Percentiles rank a stretch among this genome's conserved stretches.
These are phyloP conservation scores for Plotosus lineatus DNA, from an alignment of 2,113 vertebrate genomes.

Conservation along the genomic window DNA sequence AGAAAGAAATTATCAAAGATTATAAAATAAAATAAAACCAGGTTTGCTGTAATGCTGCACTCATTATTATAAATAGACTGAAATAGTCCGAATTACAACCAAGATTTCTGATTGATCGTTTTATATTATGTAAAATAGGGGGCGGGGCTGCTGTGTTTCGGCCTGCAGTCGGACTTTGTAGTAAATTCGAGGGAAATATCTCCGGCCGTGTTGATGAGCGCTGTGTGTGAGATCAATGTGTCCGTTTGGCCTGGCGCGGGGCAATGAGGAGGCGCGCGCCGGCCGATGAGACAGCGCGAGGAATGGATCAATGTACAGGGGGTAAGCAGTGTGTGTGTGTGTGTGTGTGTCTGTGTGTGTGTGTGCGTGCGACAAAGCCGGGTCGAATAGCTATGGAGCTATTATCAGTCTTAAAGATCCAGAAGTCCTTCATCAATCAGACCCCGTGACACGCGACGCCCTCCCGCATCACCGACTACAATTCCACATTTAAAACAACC, in stretches of 20 bases:
- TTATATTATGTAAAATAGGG: no score
- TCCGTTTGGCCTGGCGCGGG: constrained; percentile 21
- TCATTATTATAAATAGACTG: not conserved
- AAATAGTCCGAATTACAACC: not conserved
- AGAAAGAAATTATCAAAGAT: not conserved
- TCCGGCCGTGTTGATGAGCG: not conserved
- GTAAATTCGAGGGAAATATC: not conserved
- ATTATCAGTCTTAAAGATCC: constrained; percentile 70
- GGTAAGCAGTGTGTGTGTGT: constrained; percentile 30
- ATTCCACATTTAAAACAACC: constrained; percentile 56
- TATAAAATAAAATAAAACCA: not conserved
- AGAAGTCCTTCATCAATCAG: constrained; percentile 73
- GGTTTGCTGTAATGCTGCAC: not conserved
- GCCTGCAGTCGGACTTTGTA: not conserved
- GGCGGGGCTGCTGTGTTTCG: not conserved
- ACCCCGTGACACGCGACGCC: constrained; percentile 72
- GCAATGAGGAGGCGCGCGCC: constrained; percentile 17
- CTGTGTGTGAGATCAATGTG: constrained; percentile 20
- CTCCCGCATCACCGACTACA: constrained; percentile 62
- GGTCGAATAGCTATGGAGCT: constrained; percentile 65
- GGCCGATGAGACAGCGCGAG: constrained; percentile 24
- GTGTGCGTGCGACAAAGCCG: constrained; percentile 41
- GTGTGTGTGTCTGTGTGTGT: constrained; percentile 36
- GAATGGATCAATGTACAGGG: constrained; percentile 46
- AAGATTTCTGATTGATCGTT: no score